Conservation (phyloP, 2,888 invertebrate genomes). For the Phengaris alcon region DNA sequence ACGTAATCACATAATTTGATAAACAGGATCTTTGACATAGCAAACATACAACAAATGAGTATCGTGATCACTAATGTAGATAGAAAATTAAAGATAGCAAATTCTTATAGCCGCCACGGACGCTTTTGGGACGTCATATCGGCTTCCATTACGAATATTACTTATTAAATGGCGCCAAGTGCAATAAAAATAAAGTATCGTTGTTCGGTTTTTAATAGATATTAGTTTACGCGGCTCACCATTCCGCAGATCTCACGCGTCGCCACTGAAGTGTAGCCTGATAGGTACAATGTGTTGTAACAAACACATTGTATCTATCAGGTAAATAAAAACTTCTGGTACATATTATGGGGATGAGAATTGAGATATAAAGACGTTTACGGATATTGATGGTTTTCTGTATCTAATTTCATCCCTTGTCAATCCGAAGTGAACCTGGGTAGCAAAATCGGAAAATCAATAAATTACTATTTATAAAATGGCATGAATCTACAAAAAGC, state of each 20-base stretch:
- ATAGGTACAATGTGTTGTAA: too few relatives aligned
- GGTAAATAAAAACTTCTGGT: too few relatives aligned
- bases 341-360: background rate
- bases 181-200: too few relatives aligned
- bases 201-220: too few relatives aligned
- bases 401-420: background rate
- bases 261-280: too few relatives aligned
- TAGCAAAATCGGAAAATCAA: background rate
- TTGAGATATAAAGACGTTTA: background rate
- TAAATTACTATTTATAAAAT: background rate
- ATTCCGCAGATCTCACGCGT: too few relatives aligned
- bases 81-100: background rate
- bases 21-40: background rate
- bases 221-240: too few relatives aligned
- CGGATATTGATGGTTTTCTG: background rate
- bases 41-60: background rate
- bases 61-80: background rate
- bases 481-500: background rate
- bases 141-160: too few relatives aligned
- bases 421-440: background rate
- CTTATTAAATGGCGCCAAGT: too few relatives aligned
- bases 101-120: background rate
- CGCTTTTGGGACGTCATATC: background rate
- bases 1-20: too few relatives aligned
- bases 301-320: too few relatives aligned